Evolutionary conservation across 2,113 vertebrate species (phyloP), one percentile per base, ranked within the genome.

Genomic region (Elephas maximus): DNA sequence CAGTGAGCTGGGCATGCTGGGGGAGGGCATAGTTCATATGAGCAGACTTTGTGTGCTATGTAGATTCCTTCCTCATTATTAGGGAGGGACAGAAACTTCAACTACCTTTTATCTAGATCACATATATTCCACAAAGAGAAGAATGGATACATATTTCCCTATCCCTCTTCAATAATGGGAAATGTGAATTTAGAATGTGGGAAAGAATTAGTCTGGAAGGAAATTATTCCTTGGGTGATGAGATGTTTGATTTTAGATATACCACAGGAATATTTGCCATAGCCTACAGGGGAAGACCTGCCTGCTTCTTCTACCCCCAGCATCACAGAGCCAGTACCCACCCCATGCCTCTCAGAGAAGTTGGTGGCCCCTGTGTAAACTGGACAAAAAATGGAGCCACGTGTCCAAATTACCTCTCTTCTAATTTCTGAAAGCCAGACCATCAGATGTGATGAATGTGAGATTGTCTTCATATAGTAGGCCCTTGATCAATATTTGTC

Each of bases 401-500:
- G 3, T 71, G 20, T 20, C 33, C 77, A 65, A 2, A 2, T n/a
- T 26, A 26, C 51, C 77, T 88, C 30, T 51, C 28, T 57, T 65
- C 24, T 73, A 37, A 78, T 62, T 82, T 90, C 81, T 88, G 81
- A 91, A 77, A 65, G 20, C 53, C 80, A 90, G n/a, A 78, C 51
- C 7, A 48, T 88, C 78, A 90, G 93, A 94, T 26, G 85, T 82
- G 94, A 93, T 91, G 33, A 60, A 30, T 93, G 26, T 91, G 67
- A 95, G 82, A 89, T 30, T 88, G 30, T 82, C 87, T 73, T 95
- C 76, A 26, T 8, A 60, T 14, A 51, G 67, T 33, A n/a, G 78
- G 60, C 20, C 14, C 80, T 84, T 77, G 73, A 88, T 93, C 86
- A 88, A 45, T 84, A 88, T 90, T 79, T 94, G 81, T 44, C 88